A percentile compares a stretch with the other conserved stretches of the same genome.
Conservation (phyloP, 2,797 vertebrate species). For the Ceyx erithaca region DNA sequence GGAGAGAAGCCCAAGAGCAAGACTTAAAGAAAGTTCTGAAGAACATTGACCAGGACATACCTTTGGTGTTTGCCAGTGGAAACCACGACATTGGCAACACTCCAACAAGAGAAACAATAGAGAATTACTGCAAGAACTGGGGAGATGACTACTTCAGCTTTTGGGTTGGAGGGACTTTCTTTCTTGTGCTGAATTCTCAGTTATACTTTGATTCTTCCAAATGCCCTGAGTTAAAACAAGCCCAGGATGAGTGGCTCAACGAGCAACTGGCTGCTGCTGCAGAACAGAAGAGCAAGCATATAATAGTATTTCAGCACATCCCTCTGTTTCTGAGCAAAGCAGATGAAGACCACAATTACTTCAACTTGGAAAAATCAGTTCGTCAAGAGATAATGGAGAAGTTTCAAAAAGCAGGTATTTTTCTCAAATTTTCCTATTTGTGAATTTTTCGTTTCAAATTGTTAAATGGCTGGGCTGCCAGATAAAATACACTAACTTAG, state of each 20-base stretch:
- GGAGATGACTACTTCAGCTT: slow-evolving; percentile 98
- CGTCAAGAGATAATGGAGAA: slow-evolving; percentile 85
- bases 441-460: not conserved
- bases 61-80: slow-evolving; percentile 93
- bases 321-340: slow-evolving; percentile 87
- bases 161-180: slow-evolving; percentile 93
- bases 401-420: slow-evolving; percentile 86
- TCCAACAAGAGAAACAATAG: slow-evolving; percentile 85
- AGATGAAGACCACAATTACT: slow-evolving; percentile 91
- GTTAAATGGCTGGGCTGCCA: not conserved
- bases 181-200: slow-evolving; percentile 96
- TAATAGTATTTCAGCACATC: slow-evolving; percentile 95
- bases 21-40: slow-evolving; percentile 88
- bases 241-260: slow-evolving; percentile 92
- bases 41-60: slow-evolving; percentile 83
- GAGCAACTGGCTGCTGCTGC: slow-evolving; percentile 83
- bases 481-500: not conserved
- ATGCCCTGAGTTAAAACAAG: slow-evolving; percentile 85
- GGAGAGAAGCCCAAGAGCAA: slow-evolving; percentile 86
- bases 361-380: slow-evolving; percentile 86
- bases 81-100: slow-evolving; percentile 94
- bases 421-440: not conserved
- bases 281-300: slow-evolving; percentile 80
- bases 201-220: slow-evolving; percentile 86
- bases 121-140: slow-evolving; percentile 87